Base-by-base conservation (phyloP, 1,140 invertebrate species). In the Telenomus remus region DNA sequence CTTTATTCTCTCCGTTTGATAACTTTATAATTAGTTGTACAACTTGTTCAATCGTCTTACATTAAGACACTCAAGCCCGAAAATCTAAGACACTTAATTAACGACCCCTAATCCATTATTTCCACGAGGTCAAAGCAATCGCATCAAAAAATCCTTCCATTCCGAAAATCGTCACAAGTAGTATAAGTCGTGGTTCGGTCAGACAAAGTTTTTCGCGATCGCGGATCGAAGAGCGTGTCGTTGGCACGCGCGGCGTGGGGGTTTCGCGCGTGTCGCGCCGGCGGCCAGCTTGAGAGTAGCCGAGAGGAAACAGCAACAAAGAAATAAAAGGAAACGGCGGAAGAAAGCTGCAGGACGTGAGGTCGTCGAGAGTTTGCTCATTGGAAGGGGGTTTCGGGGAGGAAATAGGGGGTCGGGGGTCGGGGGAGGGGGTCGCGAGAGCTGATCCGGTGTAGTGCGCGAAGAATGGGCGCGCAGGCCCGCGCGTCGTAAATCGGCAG, bases 401-500 rank as follows among this genome's bases (percentile, higher is more conserved):
- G 10, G 27, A 34, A n/a, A n/a, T n/a, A 33, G n/a, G 49, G 16
- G 5, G 49, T n/a, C 6, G 12, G 13, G 15, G 51, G 43, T 8
- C 9, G 19, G 11, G 34, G 57, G 39, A 39, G 37, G 15, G 9
- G n/a, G 27, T 33, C 39, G 53, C 56, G 53, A 12, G 37, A 35
- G 33, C 12, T 39, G 16, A 14, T 49, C 10, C 16, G 8, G 37
- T n/a, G 37, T 49, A 55, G 50, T 48, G 48, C 51, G 65, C 65
- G 47, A 50, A 47, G 27, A 50, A 60, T 55, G 54, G 56, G 15
- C 56, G 69, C 69, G 69, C 64, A 59, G 53, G 51, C 34, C 50
- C 46, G 37, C 54, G 55, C 39, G 73, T 60, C 56, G 66, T 71
- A 59, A 73, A 75, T 79, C 68, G 77, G 65, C 72, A 63, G 50